A percentile compares a stretch with the other conserved stretches of the same genome.
Conservation (phyloP, 2,797 vertebrate species). For the Coregonus sp. region DNA sequence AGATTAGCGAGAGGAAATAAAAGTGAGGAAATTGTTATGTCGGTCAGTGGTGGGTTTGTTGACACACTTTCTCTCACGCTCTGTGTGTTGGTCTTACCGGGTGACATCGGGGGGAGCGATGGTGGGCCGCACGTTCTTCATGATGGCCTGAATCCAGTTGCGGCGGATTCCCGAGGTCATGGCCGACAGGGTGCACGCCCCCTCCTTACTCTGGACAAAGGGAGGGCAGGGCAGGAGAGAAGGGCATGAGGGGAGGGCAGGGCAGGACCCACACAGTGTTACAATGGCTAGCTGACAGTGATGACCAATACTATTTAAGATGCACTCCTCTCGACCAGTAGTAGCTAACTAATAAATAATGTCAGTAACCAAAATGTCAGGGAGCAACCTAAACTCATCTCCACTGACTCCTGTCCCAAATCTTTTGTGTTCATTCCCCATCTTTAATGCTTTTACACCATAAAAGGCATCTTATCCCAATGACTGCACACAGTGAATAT, state of each 20-base stretch:
- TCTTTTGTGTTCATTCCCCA: too few relatives aligned
- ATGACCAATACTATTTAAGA: conserved; percentile 10
- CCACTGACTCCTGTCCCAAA: neutral
- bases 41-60: conserved; percentile 23
- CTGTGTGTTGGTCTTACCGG: conserved; percentile 78
- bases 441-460: too few relatives aligned
- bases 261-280: neutral
- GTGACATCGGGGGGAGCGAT: conserved; percentile 94
- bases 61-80: conserved; percentile 16
- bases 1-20: conserved; percentile 48
- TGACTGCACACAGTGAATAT: neutral
- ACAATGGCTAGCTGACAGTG: conserved; percentile 1
- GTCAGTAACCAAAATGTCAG: neutral
- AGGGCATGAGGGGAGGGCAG: neutral
- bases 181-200: conserved; percentile 90
- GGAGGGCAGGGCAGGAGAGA: conserved; percentile 8
- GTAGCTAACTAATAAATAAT: neutral
- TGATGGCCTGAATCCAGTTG: conserved; percentile 99
- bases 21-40: conserved; percentile 48
- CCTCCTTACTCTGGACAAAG: conserved; percentile 86
- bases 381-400: neutral
- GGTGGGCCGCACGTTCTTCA: conserved; percentile 92
- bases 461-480: neutral
- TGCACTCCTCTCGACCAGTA: neutral
- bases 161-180: conserved; percentile 98